Percentiles rank a stretch among this genome's conserved stretches.
Conservation (phyloP, 2,797 vertebrate species). For the Lepilemur ruficaudatus region DNA sequence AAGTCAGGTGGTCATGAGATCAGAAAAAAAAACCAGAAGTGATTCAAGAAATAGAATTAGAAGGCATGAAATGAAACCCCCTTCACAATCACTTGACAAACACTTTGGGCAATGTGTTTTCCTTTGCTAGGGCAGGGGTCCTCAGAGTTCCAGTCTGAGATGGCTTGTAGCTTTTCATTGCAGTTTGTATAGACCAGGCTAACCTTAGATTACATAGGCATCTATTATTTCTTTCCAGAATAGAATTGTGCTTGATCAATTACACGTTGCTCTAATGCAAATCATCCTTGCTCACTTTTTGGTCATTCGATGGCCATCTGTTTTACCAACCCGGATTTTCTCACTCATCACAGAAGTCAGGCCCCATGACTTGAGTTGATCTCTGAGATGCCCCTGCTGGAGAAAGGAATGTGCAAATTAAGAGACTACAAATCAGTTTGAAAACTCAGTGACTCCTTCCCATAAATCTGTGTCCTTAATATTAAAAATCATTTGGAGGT, state of each 20-base stretch:
- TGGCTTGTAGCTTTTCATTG: background rate
- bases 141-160: background rate
- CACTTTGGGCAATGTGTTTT: background rate
- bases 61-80: background rate
- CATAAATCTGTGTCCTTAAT: conserved; percentile 64
- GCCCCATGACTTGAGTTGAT: conserved; percentile 20
- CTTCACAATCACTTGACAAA: background rate
- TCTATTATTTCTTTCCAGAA: background rate
- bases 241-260: background rate
- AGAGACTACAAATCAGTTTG: conserved; percentile 69
- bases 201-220: background rate
- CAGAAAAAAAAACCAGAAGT: background rate
- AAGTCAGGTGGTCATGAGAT: background rate
- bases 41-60: background rate
- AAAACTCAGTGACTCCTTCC: conserved; percentile 57
- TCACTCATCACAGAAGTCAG: conserved; percentile 56
- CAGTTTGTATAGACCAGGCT: background rate
- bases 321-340: conserved; percentile 54
- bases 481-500: conserved; percentile 73
- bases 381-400: conserved; percentile 51
- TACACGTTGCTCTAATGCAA: background rate
- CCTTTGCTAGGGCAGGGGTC: background rate
- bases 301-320: background rate
- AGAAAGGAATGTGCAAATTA: conserved; percentile 69
- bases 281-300: background rate